Percentiles rank a stretch among this genome's conserved stretches.
These are phyloP conservation scores for Rhynchotus rufescens DNA, from an alignment of 2,797 vertebrate genomes.

Conservation along the genomic window DNA sequence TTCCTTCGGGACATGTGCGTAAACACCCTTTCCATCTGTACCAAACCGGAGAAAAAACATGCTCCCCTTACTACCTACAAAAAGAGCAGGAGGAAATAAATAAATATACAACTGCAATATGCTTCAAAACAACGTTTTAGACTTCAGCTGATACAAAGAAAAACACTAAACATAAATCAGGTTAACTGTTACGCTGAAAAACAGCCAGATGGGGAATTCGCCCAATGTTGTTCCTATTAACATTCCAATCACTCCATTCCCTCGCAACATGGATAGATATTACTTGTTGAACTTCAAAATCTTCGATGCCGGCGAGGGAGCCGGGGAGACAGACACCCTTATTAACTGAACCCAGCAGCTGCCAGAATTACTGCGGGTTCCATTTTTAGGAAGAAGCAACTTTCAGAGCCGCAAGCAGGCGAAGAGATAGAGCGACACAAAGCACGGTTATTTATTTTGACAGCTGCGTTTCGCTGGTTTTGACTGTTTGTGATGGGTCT, in stretches of 20 bases:
- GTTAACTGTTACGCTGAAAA: not conserved
- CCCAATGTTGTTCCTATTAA: not conserved
- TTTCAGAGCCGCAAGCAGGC: constrained; percentile 13
- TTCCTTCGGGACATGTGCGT: rapidly evolving
- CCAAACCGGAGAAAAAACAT: not conserved
- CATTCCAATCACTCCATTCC: not conserved
- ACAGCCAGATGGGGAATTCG: not conserved
- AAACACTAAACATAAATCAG: not conserved
- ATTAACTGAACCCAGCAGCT: constrained; percentile 7
- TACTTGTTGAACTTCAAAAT: not conserved
- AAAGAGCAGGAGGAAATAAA: not conserved
- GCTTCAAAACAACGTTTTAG: not conserved
- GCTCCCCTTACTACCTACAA: not conserved
- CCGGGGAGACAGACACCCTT: not conserved
- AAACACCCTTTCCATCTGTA: not conserved
- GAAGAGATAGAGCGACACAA: not conserved
- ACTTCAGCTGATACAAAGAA: not conserved
- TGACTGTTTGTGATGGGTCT: not conserved
- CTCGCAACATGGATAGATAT: not conserved
- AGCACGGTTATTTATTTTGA: constrained; percentile 49
- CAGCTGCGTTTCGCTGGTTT: constrained; percentile 27
- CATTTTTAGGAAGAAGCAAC: constrained; percentile 38
- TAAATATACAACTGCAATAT: not conserved
- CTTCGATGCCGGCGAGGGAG: not conserved
- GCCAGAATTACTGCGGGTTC: not conserved